Evolutionary conservation across 1,140 invertebrate species (phyloP).

Genomic region (Calephelis virginiensis): DNA sequence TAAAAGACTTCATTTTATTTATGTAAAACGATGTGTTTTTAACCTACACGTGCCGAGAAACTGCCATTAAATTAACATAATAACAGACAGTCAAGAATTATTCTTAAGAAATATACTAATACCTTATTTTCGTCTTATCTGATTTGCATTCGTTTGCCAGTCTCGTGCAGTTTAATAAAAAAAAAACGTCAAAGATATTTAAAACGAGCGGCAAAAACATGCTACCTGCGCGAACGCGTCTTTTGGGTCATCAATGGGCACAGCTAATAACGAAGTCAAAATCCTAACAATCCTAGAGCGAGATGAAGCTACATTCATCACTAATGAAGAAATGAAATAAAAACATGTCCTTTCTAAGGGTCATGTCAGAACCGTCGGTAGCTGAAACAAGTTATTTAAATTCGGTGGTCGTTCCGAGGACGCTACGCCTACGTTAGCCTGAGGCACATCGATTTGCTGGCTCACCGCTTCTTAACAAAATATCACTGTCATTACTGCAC

Average conservation of each 20-base stretch:
- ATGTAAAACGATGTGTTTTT: slow-evolving; percentile 14
- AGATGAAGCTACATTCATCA: slow-evolving; percentile 34
- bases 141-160: slow-evolving; percentile 34
- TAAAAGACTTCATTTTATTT: slow-evolving; percentile 7
- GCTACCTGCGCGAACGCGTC: slow-evolving; percentile 56
- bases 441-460: slow-evolving; percentile 29
- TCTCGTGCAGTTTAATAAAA: slow-evolving; percentile 47
- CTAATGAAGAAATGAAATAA: slow-evolving; percentile 47
- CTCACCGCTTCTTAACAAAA: slow-evolving; percentile 26
- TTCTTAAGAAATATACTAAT: slow-evolving; percentile 26
- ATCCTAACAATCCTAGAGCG: slow-evolving; percentile 31
- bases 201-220: slow-evolving; percentile 61
- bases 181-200: slow-evolving; percentile 50
- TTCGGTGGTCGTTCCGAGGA: slow-evolving; percentile 49
- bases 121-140: slow-evolving; percentile 26
- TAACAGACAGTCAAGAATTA: slow-evolving; percentile 21
- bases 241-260: slow-evolving; percentile 45
- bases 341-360: slow-evolving; percentile 48
- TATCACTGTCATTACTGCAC: slow-evolving; percentile 39
- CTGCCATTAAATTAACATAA: slow-evolving; percentile 24
- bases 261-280: slow-evolving; percentile 46
- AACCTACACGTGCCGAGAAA: slow-evolving; percentile 8
- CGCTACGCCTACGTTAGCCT: slow-evolving; percentile 47
- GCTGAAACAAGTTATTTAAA: slow-evolving; percentile 73
- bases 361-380: slow-evolving; percentile 62